These are phyloP conservation scores for Thymelicus acteon DNA, from an alignment of 2,888 invertebrate species.

Conservation along the genomic window DNA sequence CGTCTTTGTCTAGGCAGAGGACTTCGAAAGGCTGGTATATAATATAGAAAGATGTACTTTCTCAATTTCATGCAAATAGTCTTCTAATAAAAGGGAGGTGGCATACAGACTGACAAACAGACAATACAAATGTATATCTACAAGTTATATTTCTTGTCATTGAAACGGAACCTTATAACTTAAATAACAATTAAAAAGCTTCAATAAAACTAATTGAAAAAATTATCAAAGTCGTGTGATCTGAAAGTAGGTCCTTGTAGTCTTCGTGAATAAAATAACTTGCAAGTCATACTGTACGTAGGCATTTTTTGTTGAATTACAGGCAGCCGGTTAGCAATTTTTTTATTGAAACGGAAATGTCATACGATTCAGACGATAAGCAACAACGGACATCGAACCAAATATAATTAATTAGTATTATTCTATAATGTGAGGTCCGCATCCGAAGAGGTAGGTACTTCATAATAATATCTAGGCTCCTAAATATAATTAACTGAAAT, in stretches of 20 bases:
- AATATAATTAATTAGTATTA: too few species aligned
- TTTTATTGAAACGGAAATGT: not conserved
- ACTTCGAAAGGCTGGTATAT: too few species aligned
- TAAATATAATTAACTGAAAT: too few species aligned
- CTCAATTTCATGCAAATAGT: too few species aligned
- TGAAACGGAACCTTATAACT: slow-evolving; percentile 3
- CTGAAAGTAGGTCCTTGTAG: slow-evolving; percentile 8
- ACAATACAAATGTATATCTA: not conserved
- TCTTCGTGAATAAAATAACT: slow-evolving; percentile 2
- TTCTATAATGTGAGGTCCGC: too few species aligned
- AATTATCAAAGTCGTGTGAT: slow-evolving; percentile 11
- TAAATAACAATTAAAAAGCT: slow-evolving; percentile 1
- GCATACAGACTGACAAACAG: not conserved
- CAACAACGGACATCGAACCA: too few species aligned
- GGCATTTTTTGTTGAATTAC: not conserved
- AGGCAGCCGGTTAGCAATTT: not conserved
- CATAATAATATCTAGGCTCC: too few species aligned
- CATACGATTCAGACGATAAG: too few species aligned
- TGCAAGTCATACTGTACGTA: slow-evolving; percentile 5
- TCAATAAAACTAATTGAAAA: not conserved
- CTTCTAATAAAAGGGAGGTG: not conserved
- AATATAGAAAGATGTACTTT: too few species aligned
- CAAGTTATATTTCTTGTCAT: not conserved
- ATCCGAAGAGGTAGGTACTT: too few species aligned
- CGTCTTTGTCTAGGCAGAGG: too few species aligned